Conservation (phyloP, 2,113 vertebrate genomes). For the Syngnathus typhle region DNA sequence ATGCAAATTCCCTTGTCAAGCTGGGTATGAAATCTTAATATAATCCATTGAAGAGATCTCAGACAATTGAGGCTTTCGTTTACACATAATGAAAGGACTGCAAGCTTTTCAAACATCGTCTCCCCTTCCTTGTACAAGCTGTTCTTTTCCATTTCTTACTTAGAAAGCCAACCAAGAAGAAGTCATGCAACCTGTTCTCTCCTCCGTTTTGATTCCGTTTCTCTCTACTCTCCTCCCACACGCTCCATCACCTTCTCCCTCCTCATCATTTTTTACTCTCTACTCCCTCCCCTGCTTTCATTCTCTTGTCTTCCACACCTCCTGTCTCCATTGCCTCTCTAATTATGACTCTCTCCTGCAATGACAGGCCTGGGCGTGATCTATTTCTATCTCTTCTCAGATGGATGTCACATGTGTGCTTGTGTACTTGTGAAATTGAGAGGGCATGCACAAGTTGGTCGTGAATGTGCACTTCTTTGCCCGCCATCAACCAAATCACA, state of each 20-base stretch:
- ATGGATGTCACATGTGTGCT: conserved; percentile 42
- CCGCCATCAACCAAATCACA: conserved; percentile 8
- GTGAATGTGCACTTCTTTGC: conserved; percentile 4
- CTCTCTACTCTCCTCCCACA: conserved; percentile 23
- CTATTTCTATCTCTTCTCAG: conserved; percentile 54
- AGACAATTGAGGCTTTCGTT: background rate
- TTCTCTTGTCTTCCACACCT: conserved; percentile 26
- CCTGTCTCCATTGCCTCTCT: conserved; percentile 40
- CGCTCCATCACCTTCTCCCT: conserved; percentile 19
- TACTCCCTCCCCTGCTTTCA: conserved; percentile 24
- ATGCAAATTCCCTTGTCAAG: background rate
- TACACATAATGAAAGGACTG: background rate
- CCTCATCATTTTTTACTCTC: conserved; percentile 11
- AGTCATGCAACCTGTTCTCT: conserved; percentile 6
- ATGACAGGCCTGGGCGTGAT: conserved; percentile 52
- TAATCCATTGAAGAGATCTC: background rate
- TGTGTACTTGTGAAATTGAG: conserved; percentile 6
- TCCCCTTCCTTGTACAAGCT: background rate
- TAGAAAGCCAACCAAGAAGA: background rate
- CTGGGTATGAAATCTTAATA: background rate
- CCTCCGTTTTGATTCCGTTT: conserved; percentile 16
- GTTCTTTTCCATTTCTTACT: conserved; percentile 1
- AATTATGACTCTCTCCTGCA: conserved; percentile 52
- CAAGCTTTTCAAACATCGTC: background rate
- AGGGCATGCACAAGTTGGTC: conserved; percentile 1